Percentiles rank a stretch among this genome's conserved stretches.
Evolutionary conservation across 2,888 invertebrate genomes (phyloP).

Genomic region (Diaperis boleti): DNA sequence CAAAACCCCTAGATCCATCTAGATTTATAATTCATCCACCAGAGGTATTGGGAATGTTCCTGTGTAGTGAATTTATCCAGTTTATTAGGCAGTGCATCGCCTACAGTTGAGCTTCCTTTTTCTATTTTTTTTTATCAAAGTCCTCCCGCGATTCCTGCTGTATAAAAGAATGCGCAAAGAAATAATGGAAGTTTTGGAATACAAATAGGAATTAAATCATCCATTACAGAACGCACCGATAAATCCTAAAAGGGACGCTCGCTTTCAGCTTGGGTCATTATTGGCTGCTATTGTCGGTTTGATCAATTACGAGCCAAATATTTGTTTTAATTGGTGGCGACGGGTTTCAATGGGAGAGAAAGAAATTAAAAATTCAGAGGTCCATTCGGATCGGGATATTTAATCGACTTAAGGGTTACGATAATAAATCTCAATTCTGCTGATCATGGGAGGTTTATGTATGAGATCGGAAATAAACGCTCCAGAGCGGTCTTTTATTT

Average conservation of each 20-base stretch:
- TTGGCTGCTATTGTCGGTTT: not conserved
- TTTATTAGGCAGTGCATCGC: slow-evolving; percentile 36
- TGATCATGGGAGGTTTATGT: slow-evolving; percentile 10
- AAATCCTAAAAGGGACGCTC: slow-evolving; percentile 8
- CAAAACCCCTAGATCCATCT: no score
- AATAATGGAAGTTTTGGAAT: slow-evolving; percentile 18
- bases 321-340: slow-evolving; percentile 11
- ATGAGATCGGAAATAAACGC: not conserved
- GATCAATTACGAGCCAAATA: slow-evolving; percentile 22
- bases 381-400: slow-evolving; percentile 29
- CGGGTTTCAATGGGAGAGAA: slow-evolving; percentile 7
- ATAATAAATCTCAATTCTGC: slow-evolving; percentile 25
- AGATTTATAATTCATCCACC: slow-evolving; percentile 34
- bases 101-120: slow-evolving; percentile 31
- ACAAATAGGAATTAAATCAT: slow-evolving; percentile 14
- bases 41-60: slow-evolving; percentile 31
- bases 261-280: slow-evolving; percentile 1
- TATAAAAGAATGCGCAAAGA: slow-evolving; percentile 23
- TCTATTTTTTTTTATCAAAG: slow-evolving; percentile 30
- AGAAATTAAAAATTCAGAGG: slow-evolving; percentile 47
- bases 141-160: slow-evolving; percentile 7
- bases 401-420: slow-evolving; percentile 42
- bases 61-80: slow-evolving; percentile 36
- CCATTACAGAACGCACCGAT: slow-evolving; percentile 7
- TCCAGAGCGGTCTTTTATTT: not conserved